Percentiles rank a stretch among this genome's conserved stretches.
Conservation (phyloP, 2,888 invertebrate species). For the Apotomis betuletana region DNA sequence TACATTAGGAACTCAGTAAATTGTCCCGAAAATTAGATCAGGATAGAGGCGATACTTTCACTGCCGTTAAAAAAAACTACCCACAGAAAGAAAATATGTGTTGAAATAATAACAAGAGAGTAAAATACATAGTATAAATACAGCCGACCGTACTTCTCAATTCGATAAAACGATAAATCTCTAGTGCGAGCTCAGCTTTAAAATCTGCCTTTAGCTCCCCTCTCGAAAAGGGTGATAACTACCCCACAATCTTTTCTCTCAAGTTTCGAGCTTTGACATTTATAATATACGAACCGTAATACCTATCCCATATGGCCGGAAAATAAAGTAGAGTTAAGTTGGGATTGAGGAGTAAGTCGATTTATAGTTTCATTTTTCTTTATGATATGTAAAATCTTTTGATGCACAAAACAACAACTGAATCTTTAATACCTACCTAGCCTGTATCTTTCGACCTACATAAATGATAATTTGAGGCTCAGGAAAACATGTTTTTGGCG, state of each 20-base stretch:
- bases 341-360: conserved; percentile 10
- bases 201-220: conserved; percentile 41
- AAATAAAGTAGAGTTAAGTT: conserved; percentile 26
- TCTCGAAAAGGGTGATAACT: conserved; percentile 51
- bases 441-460: no score
- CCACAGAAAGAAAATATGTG: no score
- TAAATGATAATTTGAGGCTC: no score
- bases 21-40: no score
- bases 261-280: conserved; percentile 63
- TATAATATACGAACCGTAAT: conserved; percentile 69
- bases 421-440: no score
- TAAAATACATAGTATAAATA: conserved; percentile 8
- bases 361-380: conserved; percentile 2
- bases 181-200: conserved; percentile 43
- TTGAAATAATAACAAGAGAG: neutral
- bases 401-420: no score
- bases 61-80: no score
- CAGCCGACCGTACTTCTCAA: conserved; percentile 31
- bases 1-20: no score
- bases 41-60: no score
- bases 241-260: conserved; percentile 58
- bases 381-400: no score
- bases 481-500: no score
- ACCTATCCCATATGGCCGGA: conserved; percentile 23
- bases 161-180: conserved; percentile 40